These are phyloP conservation scores for Campoplex capitator DNA, from an alignment of 2,888 invertebrate species.

Conservation along the genomic window DNA sequence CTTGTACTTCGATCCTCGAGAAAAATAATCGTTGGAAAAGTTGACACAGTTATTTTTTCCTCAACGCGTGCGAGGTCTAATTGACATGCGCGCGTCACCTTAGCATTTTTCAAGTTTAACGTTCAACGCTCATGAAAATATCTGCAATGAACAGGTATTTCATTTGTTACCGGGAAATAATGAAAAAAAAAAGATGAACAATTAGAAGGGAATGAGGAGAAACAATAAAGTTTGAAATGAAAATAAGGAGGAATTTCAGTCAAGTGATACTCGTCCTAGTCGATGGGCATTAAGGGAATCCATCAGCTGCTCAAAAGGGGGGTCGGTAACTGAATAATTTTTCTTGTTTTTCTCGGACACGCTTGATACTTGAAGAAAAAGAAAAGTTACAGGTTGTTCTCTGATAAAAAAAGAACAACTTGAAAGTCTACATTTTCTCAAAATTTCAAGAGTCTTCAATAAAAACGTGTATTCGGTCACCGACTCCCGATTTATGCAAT, in stretches of 20 bases:
- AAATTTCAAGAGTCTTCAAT: too few relatives aligned
- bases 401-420: too few relatives aligned
- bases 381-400: too few relatives aligned
- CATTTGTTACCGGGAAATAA: background rate
- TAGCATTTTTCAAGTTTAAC: background rate
- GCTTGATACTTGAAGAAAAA: too few relatives aligned
- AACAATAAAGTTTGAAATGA: background rate
- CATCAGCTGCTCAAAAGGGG: too few relatives aligned
- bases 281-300: too few relatives aligned
- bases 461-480: too few relatives aligned
- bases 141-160: background rate
- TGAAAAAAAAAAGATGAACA: background rate
- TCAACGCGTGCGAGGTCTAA: background rate
- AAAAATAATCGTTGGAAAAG: background rate
- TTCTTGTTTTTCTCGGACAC: too few relatives aligned
- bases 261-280: background rate
- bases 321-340: too few relatives aligned
- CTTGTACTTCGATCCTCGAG: background rate
- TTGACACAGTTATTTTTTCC: background rate
- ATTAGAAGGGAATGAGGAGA: background rate
- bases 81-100: background rate
- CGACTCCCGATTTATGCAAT: too few relatives aligned
- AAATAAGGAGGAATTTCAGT: background rate
- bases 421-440: too few relatives aligned
- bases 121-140: background rate